Conservation (phyloP, 2,888 invertebrate genomes). For the Meteorus cinctellus region DNA sequence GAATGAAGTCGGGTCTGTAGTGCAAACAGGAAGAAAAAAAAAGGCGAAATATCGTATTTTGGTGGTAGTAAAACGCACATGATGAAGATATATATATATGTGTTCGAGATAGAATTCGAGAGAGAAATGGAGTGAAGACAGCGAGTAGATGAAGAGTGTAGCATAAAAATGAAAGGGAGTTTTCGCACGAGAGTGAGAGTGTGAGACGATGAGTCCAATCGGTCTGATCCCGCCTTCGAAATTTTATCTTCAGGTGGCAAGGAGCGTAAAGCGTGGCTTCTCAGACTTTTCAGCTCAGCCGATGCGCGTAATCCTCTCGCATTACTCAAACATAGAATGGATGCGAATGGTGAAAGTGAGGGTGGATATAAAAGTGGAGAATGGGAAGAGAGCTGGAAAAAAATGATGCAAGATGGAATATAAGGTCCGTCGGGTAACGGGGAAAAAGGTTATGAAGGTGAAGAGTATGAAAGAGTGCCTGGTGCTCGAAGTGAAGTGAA, state of each 20-base stretch:
- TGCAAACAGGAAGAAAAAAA: conserved; percentile 26
- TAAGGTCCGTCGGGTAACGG: not conserved
- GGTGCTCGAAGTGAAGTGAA: conserved; percentile 11
- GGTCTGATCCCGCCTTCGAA: conserved; percentile 51
- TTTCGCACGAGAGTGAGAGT: conserved; percentile 17
- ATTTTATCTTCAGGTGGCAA: conserved; percentile 54
- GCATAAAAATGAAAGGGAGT: conserved; percentile 25
- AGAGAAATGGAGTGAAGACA: not conserved
- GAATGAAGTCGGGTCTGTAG: not conserved
- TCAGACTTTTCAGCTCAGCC: conserved; percentile 57
- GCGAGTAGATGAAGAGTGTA: conserved; percentile 13
- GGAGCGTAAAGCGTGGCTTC: conserved; percentile 50
- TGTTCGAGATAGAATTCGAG: not conserved
- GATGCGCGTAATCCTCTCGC: conserved; percentile 54
- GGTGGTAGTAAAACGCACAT: conserved; percentile 5
- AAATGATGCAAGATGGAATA: not conserved
- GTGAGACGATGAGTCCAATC: conserved; percentile 43
- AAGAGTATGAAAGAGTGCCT: conserved; percentile 6
- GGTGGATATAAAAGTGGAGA: not conserved
- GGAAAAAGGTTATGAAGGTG: conserved; percentile 15
- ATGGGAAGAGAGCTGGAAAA: not conserved
- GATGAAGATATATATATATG: conserved; percentile 20
- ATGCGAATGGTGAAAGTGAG: conserved; percentile 34
- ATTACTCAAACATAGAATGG: conserved; percentile 58
- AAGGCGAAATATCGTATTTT: conserved; percentile 21